Percentiles rank a stretch among this genome's conserved stretches.
phyloP scores from a whole-genome alignment of 2,113 vertebrate genomes.

The Cyanoliseus patagonus region DNA sequence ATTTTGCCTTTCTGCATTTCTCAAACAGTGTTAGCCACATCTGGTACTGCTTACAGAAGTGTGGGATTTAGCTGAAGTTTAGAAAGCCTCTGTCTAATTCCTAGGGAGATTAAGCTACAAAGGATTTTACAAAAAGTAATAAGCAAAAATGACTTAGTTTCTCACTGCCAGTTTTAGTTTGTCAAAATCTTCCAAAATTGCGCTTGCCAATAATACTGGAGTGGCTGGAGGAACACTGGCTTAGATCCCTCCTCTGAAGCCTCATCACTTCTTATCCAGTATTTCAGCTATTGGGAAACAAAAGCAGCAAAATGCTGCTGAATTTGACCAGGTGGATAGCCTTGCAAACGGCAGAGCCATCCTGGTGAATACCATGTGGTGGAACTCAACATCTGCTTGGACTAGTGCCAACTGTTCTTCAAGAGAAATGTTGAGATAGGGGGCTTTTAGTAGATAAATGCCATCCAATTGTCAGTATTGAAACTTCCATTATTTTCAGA shows the following conservation, averaged over 20 bases:
- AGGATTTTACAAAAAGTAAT: background rate
- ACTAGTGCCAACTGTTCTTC: background rate
- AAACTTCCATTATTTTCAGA: background rate
- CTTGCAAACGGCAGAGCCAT: background rate
- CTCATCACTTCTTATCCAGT: background rate
- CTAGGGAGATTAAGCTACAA: constrained; percentile 27
- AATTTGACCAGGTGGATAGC: background rate
- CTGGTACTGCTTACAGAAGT: background rate
- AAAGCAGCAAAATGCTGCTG: background rate
- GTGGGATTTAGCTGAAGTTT: background rate
- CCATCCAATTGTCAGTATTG: background rate
- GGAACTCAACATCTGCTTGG: background rate
- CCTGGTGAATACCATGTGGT: background rate
- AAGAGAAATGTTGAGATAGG: background rate
- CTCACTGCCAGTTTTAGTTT: background rate
- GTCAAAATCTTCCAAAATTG: background rate
- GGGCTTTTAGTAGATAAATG: background rate
- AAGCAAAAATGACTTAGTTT: background rate
- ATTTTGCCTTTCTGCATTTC: background rate
- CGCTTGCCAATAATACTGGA: background rate
- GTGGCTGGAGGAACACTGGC: background rate
- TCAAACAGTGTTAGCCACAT: background rate
- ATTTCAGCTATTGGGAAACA: background rate
- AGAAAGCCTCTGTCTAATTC: background rate
- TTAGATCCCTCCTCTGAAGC: background rate